These are phyloP conservation scores for Drosophila saltans DNA, from an alignment of 1,140 invertebrate species.

Conservation along the genomic window DNA sequence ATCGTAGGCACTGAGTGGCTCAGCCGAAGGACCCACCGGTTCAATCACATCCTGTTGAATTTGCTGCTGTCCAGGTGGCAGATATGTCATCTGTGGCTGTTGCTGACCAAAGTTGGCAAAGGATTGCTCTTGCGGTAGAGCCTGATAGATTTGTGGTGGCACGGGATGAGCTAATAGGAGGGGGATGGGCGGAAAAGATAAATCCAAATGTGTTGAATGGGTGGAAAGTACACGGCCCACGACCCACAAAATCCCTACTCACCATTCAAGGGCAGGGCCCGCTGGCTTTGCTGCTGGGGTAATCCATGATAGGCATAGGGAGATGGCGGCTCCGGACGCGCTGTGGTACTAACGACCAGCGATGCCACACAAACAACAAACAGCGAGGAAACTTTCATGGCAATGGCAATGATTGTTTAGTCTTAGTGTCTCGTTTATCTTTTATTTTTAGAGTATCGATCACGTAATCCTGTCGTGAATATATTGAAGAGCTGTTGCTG, in stretches of 20 bases:
- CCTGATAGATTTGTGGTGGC: conserved; percentile 69
- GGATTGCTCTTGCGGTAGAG: conserved; percentile 70
- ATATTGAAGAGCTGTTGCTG: conserved; percentile 17
- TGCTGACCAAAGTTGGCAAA: conserved; percentile 63
- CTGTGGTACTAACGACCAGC: conserved; percentile 83
- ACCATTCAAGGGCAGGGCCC: conserved; percentile 72
- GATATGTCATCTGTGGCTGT: conserved; percentile 57
- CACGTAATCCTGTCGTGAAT: conserved; percentile 69
- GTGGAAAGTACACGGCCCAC: neutral
- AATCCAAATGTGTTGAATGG: neutral
- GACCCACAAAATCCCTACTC: conserved; percentile 20
- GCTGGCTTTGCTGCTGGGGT: conserved; percentile 81
- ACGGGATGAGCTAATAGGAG: conserved; percentile 43
- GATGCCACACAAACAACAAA: conserved; percentile 83
- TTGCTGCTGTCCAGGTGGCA: conserved; percentile 54
- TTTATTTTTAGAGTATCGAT: conserved; percentile 18
- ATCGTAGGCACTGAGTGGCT: conserved; percentile 61
- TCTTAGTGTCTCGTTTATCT: conserved; percentile 43
- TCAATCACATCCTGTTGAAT: conserved; percentile 51
- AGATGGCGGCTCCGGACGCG: conserved; percentile 85
- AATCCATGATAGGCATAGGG: conserved; percentile 85
- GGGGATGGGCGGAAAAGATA: neutral
- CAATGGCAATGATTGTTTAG: conserved; percentile 23
- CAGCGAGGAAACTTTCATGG: conserved; percentile 80
- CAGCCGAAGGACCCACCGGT: conserved; percentile 43